These are phyloP conservation scores for Microtus oregoni DNA, from an alignment of 2,113 vertebrate genomes.

Conservation along the genomic window DNA sequence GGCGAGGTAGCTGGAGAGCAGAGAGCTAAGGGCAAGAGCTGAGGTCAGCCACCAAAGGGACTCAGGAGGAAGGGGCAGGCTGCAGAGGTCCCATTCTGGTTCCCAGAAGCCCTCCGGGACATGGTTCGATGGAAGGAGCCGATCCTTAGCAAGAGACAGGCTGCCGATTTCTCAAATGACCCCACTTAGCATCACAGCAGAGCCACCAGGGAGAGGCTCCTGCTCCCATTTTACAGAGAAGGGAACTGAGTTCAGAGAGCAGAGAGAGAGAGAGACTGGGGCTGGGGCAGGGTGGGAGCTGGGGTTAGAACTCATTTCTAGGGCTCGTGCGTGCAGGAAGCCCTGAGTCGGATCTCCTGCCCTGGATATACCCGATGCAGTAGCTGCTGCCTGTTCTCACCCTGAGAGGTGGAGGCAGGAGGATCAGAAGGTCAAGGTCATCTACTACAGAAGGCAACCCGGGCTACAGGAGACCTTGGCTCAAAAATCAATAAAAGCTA, in stretches of 20 bases:
- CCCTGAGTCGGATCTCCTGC: too few species aligned
- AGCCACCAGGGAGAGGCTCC: neutral
- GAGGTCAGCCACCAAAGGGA: fast-evolving
- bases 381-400: neutral
- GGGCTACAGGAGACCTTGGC: neutral
- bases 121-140: fast-evolving
- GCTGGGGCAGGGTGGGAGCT: neutral
- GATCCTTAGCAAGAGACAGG: neutral
- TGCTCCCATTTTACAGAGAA: neutral
- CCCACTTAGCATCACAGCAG: neutral
- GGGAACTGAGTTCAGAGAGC: neutral
- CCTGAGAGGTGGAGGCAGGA: neutral
- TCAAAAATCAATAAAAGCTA: neutral
- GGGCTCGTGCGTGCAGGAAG: neutral
- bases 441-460: neutral
- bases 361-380: neutral
- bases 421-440: neutral
- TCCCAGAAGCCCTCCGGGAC: fast-evolving
- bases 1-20: neutral
- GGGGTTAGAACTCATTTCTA: neutral
- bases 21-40: fast-evolving
- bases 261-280: too few species aligned
- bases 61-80: fast-evolving
- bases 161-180: fast-evolving
- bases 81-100: neutral